Evolutionary conservation across 1,140 invertebrate genomes (phyloP), one percentile per base, ranked within the genome.

Genomic region (Drosophila pallidifrons): DNA sequence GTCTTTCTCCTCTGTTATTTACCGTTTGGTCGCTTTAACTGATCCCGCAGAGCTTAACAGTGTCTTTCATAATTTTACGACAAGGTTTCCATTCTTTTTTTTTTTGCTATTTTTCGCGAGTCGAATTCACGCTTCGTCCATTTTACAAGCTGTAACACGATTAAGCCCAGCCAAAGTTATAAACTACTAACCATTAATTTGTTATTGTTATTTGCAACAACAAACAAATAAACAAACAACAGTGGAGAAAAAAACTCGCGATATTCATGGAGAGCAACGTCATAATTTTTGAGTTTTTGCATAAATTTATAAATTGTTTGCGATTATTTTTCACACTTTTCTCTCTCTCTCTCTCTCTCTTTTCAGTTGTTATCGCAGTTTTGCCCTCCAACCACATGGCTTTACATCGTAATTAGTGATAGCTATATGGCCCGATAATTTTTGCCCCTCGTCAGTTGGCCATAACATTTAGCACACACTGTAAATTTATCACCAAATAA

Each of bases 31-130:
- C 35, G 52, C 73, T 58, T 25, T 35, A 69, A 57, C 45, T 81
- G 82, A 85, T 85, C 67, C 81, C 63, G 64, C 58, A 69, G 55
- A 81, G 78, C 79, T 86, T 85, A 78, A 75, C 54, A 59, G 61
- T 72, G 43, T 49, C 66, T 43, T 49, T 75, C 67, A 86, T 75
- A 81, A 75, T 51, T 69, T 85, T 57, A 64, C 57, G 67, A 54
- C 59, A 38, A 52, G 38, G 30, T 3, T 15, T 55, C 38, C 46
- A 47, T n/a, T 60, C 38, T 25, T 68, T 25, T n/a, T 4, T 47
- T 47, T 73, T 75, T 75, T 68, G 67, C 66, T 75, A 70, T 75
- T 74, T 70, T 52, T 51, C 49, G 16, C 52, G 43, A 49, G 15
- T 51, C 41, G 61, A 25, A 25, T 25, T 25, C 20, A 38, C 72